phyloP scores from a whole-genome alignment of 2,797 vertebrate species.

The Spinus olivaceus region DNA sequence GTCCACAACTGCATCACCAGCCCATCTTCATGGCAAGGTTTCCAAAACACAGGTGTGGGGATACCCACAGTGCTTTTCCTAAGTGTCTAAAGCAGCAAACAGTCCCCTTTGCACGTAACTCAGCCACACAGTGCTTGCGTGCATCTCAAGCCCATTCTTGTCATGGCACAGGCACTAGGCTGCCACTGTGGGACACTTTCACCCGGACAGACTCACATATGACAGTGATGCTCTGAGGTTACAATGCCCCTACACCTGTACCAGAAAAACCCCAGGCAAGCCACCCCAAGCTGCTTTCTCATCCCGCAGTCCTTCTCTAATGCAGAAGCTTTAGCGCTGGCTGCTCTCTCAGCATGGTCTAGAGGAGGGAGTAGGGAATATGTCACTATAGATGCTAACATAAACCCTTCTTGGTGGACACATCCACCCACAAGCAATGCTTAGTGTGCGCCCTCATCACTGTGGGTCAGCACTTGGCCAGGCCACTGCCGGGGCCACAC shows the following conservation, averaged over 20 bases:
- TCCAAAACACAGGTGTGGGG: neutral
- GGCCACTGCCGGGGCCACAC: fast-evolving
- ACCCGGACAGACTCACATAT: neutral
- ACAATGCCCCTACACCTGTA: fast-evolving
- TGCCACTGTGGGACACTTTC: neutral
- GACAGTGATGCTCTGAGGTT: neutral
- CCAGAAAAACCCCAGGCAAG: neutral
- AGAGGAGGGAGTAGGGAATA: neutral
- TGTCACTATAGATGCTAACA: fast-evolving
- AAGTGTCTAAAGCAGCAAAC: neutral
- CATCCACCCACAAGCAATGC: neutral
- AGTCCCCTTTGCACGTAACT: neutral
- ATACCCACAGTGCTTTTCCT: neutral
- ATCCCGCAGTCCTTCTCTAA: neutral
- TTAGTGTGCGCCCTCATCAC: neutral
- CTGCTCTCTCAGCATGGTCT: fast-evolving
- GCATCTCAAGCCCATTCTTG: neutral
- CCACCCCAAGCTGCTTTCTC: neutral
- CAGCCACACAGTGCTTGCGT: fast-evolving
- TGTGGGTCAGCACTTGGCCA: fast-evolving
- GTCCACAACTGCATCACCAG: neutral
- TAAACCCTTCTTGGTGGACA: neutral
- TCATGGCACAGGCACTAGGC: fast-evolving
- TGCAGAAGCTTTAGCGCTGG: neutral
- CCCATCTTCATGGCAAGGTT: neutral